Evolutionary conservation across 2,888 invertebrate species (phyloP), one percentile per base, ranked within the genome.

Genomic region (Lycaena phlaeas): DNA sequence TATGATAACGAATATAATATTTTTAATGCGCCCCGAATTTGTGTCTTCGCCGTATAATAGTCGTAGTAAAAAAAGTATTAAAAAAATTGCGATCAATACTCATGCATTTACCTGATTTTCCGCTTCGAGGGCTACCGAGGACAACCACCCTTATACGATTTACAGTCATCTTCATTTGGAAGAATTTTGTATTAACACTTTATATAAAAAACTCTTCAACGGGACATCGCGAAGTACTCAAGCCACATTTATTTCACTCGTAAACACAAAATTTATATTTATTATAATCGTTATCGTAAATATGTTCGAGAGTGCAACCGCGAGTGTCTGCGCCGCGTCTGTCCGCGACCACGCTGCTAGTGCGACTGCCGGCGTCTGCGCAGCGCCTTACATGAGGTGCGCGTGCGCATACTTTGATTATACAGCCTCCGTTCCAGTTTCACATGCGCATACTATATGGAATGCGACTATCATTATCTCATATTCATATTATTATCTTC

Each of bases 61-160:
- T n/a, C n/a, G n/a, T n/a, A n/a, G n/a, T n/a, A n/a, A n/a, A n/a
- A n/a, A n/a, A n/a, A n/a, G n/a, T n/a, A n/a, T n/a, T n/a, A n/a
- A n/a, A n/a, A n/a, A n/a, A n/a, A n/a, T n/a, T n/a, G n/a, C 18
- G 18, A 14, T 27, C n/a, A 18, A 14, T 42, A 37, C 41, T 29
- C n/a, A n/a, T n/a, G n/a, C n/a, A 36, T 36, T 18, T 36, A 39
- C 92, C 92, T 75, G 92, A 91, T 84, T 92, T 92, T 64, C 92
- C 92, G 68, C 92, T 91, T 65, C 89, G 86, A 61, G 91, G 87
- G 70, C 90, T 89, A 64, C 92, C 92, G 68, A 92, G 86, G 71
- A 92, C 91, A 81, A 92, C 92, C 74, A 92, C 91, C 86, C 90
- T 88, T 79, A 92, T 92, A 74, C 90, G 89, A 82, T 89, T 91